A percentile compares a stretch with the other conserved stretches of the same genome.
Evolutionary conservation across 2,888 invertebrate species (phyloP).

Genomic region (Germaria angustata): DNA sequence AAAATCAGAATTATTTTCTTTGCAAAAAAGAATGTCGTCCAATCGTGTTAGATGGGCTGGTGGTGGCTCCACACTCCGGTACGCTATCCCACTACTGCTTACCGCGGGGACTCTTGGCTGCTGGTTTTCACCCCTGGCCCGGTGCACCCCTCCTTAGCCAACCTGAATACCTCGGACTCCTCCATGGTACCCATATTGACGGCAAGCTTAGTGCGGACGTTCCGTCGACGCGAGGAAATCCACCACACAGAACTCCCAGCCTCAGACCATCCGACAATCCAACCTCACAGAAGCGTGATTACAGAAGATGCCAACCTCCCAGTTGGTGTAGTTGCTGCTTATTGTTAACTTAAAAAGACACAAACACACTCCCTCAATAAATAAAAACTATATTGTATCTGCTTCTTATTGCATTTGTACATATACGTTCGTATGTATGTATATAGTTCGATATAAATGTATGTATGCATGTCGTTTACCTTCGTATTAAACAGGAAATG

Average conservation of each 20-base stretch:
- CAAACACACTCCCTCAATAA: too few relatives aligned
- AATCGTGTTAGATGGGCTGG: background rate
- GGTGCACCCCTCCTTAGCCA: slow-evolving; percentile 97
- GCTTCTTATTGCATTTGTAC: too few relatives aligned
- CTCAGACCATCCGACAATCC: slow-evolving; percentile 94
- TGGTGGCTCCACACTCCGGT: slow-evolving; percentile 87
- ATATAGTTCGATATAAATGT: too few relatives aligned
- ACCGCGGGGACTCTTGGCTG: slow-evolving; percentile 99
- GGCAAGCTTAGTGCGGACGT: slow-evolving; percentile 97
- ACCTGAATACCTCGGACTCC: slow-evolving; percentile 93
- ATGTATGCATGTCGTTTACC: too few relatives aligned
- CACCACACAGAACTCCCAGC: slow-evolving; percentile 86
- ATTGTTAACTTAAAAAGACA: too few relatives aligned
- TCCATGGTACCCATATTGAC: slow-evolving; percentile 95
- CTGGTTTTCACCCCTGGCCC: slow-evolving; percentile 99
- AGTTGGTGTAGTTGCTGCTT: slow-evolving; percentile 78
- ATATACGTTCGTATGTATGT: too few relatives aligned
- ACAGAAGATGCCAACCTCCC: slow-evolving; percentile 99
- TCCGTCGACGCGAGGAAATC: slow-evolving; percentile 89
- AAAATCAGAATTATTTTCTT: background rate
- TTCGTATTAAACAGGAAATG: too few relatives aligned
- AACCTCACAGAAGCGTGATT: slow-evolving; percentile 98
- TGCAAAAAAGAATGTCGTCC: background rate
- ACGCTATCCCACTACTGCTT: slow-evolving; percentile 99
- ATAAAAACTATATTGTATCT: background rate